Conservation (phyloP, 2,888 invertebrate genomes). For the Volucella inflata region DNA sequence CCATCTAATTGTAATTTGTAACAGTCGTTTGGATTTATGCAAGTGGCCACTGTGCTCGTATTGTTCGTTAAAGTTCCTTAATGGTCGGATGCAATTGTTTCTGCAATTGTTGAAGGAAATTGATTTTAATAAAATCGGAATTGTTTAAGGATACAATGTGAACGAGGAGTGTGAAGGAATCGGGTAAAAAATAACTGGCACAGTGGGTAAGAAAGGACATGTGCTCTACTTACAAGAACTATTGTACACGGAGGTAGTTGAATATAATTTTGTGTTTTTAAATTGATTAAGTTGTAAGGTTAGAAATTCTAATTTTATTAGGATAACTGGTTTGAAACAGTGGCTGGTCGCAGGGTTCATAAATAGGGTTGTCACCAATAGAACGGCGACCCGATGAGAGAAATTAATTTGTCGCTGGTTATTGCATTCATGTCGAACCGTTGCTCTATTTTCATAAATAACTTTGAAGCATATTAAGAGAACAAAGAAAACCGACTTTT, state of each 20-base stretch:
- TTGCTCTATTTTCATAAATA: too few relatives aligned
- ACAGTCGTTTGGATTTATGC: slow-evolving; percentile 41
- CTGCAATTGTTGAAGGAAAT: slow-evolving; percentile 50
- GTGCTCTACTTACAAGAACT: slow-evolving; percentile 28
- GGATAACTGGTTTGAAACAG: too few relatives aligned
- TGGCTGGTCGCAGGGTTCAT: too few relatives aligned
- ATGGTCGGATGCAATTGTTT: neutral
- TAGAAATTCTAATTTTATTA: neutral
- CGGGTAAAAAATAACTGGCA: neutral
- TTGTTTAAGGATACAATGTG: slow-evolving; percentile 49
- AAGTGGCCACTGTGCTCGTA: slow-evolving; percentile 22
- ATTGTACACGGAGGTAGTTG: slow-evolving; percentile 54
- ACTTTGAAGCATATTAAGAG: too few relatives aligned
- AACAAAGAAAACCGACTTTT: too few relatives aligned
- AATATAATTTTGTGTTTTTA: slow-evolving; percentile 34
- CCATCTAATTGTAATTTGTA: slow-evolving; percentile 19
- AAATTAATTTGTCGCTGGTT: too few relatives aligned
- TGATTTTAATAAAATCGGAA: slow-evolving; percentile 61
- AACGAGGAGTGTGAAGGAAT: slow-evolving; percentile 5
- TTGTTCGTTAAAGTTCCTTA: slow-evolving; percentile 13
- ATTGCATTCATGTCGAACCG: too few relatives aligned
- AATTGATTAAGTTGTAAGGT: slow-evolving; percentile 40
- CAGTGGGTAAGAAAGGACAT: slow-evolving; percentile 36
- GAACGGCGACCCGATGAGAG: too few relatives aligned
- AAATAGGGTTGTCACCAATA: too few relatives aligned